Evolutionary conservation across 2,888 invertebrate genomes (phyloP).

Genomic region (Nomada fabriciana): DNA sequence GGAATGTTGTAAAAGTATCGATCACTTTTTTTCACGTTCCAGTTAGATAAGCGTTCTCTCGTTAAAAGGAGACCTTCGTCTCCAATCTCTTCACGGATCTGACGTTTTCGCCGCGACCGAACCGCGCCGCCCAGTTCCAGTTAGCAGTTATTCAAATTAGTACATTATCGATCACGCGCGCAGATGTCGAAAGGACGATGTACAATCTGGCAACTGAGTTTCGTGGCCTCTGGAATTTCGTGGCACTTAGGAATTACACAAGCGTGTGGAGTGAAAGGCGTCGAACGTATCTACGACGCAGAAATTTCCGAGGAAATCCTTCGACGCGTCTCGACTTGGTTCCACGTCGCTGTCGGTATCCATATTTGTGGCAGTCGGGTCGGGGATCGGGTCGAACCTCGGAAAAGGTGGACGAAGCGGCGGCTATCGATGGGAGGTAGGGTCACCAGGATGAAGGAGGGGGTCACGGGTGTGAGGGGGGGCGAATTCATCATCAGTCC

Average conservation of each 20-base stretch:
- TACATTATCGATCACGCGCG: conserved; percentile 25
- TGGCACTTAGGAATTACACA: too few relatives aligned
- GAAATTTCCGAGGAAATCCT: not conserved
- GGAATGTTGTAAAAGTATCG: not conserved
- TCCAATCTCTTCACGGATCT: conserved; percentile 14
- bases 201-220: not conserved
- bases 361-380: conserved; percentile 48
- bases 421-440: conserved; percentile 33
- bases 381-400: conserved; percentile 72
- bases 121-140: not conserved
- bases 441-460: conserved; percentile 55
- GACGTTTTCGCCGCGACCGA: conserved; percentile 8
- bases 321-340: not conserved
- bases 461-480: conserved; percentile 60
- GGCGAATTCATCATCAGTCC: conserved; percentile 83
- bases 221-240: not conserved
- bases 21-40: not conserved
- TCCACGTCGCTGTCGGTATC: not conserved
- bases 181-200: conserved; percentile 17
- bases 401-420: conserved; percentile 54
- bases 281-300: not conserved
- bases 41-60: not conserved
- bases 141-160: conserved; percentile 18
- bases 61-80: not conserved
- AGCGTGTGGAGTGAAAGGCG: not conserved